Evolutionary conservation across 2,888 invertebrate genomes (phyloP).

Genomic region (Ormyrus nitidulus): DNA sequence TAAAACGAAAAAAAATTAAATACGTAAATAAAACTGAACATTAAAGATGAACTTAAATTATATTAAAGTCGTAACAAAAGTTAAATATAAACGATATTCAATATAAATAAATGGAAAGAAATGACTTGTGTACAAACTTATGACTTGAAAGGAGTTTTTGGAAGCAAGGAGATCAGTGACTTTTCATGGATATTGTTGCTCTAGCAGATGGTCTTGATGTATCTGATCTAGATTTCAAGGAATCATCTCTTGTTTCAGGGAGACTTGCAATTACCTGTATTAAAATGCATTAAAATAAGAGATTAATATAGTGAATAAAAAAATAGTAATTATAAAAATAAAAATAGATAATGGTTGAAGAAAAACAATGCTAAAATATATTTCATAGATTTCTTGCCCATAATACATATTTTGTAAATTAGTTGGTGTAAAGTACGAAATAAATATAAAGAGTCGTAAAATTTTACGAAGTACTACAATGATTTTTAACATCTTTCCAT

Average conservation of each 20-base stretch:
- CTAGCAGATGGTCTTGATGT: constrained; percentile 61
- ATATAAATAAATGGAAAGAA: constrained; percentile 6
- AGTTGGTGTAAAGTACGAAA: constrained; percentile 15
- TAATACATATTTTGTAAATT: constrained; percentile 1
- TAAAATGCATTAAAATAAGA: constrained; percentile 47
- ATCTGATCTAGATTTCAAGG: constrained; percentile 63
- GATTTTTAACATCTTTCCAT: constrained; percentile 43
- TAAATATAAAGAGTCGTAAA: constrained; percentile 48
- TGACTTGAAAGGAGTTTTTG: constrained; percentile 44
- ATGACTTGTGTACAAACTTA: constrained; percentile 40
- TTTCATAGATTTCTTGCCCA: constrained; percentile 24
- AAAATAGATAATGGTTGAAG: constrained; percentile 32
- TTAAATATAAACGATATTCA: background rate
- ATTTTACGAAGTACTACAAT: constrained; percentile 45
- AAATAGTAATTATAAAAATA: constrained; percentile 24
- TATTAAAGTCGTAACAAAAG: background rate
- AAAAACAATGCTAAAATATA: background rate
- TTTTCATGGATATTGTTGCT: constrained; percentile 62
- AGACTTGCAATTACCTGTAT: constrained; percentile 65
- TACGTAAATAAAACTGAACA: background rate
- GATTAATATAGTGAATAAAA: constrained; percentile 3
- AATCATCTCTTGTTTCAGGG: constrained; percentile 64
- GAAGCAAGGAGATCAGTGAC: constrained; percentile 54
- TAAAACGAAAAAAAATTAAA: too few relatives aligned
- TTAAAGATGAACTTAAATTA: background rate